A percentile compares a stretch with the other conserved stretches of the same genome.
Conservation (phyloP, 2,888 invertebrate species). For the Thereva nobilitata region DNA sequence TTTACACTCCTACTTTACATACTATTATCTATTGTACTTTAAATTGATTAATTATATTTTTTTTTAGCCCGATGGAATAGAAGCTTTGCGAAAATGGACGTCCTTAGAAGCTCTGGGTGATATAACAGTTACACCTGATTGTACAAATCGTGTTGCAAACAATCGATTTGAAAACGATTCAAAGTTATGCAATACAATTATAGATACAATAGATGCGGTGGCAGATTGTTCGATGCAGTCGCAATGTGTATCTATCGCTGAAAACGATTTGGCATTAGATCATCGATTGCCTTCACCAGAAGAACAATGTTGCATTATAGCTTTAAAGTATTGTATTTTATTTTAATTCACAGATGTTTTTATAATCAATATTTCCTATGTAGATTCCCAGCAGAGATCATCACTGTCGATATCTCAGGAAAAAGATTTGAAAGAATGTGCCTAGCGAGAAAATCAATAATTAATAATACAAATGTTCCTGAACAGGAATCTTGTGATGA, state of each 20-base stretch:
- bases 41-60: slow-evolving; percentile 28
- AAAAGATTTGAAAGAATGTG: slow-evolving; percentile 88
- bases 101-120: slow-evolving; percentile 76
- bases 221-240: slow-evolving; percentile 13
- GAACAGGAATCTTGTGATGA: slow-evolving; percentile 53
- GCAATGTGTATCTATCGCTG: slow-evolving; percentile 41
- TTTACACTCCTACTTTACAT: neutral
- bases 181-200: slow-evolving; percentile 1
- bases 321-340: slow-evolving; percentile 68
- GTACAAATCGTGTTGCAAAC: slow-evolving; percentile 65
- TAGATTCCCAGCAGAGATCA: slow-evolving; percentile 85
- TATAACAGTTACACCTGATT: slow-evolving; percentile 78
- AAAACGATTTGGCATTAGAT: slow-evolving; percentile 69
- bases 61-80: slow-evolving; percentile 77
- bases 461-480: slow-evolving; percentile 52
- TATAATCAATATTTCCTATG: slow-evolving; percentile 5
- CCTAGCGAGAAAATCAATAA: slow-evolving; percentile 78
- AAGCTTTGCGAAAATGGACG: slow-evolving; percentile 79
- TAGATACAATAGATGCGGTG: slow-evolving; percentile 8
- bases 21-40: neutral
- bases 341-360: neutral
- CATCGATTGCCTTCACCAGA: slow-evolving; percentile 86
- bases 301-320: slow-evolving; percentile 81
- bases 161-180: slow-evolving; percentile 14
- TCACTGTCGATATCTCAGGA: slow-evolving; percentile 88